A percentile compares a stretch with the other conserved stretches of the same genome.
These are phyloP conservation scores for Augiades crinisus DNA, from an alignment of 2,888 invertebrate genomes.

Conservation along the genomic window DNA sequence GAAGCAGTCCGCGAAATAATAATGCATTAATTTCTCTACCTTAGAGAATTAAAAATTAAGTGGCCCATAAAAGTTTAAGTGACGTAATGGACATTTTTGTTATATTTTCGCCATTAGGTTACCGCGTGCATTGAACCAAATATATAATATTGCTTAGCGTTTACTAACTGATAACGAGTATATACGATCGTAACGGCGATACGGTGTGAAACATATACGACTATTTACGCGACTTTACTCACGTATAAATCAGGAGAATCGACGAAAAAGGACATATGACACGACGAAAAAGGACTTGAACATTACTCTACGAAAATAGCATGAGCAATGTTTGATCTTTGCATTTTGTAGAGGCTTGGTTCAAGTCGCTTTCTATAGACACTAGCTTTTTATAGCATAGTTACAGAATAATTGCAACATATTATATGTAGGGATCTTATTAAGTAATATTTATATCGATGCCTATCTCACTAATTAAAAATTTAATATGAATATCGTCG, in stretches of 20 bases:
- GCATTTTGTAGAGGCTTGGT: too few species aligned
- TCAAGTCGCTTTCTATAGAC: too few species aligned
- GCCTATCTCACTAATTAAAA: not conserved
- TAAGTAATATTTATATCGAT: too few species aligned
- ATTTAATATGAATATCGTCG: too few species aligned
- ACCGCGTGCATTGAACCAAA: slow-evolving; percentile 32
- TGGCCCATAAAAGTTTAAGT: not conserved
- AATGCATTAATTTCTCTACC: too few species aligned
- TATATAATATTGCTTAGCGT: slow-evolving; percentile 22
- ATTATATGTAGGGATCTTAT: too few species aligned
- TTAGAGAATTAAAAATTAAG: too few species aligned
- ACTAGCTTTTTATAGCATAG: too few species aligned
- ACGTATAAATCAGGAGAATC: not conserved
- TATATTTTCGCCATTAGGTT: not conserved
- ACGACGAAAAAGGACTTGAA: too few species aligned
- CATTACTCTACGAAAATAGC: too few species aligned
- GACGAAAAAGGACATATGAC: not conserved
- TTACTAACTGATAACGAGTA: not conserved
- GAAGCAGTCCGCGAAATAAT: not conserved
- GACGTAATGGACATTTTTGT: not conserved
- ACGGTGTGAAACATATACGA: not conserved
- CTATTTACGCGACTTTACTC: not conserved
- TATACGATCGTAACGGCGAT: not conserved
- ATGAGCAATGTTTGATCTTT: too few species aligned
- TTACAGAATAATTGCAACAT: too few species aligned